Conservation (phyloP, 2,888 invertebrate species). For the Abrostola triplasia region DNA sequence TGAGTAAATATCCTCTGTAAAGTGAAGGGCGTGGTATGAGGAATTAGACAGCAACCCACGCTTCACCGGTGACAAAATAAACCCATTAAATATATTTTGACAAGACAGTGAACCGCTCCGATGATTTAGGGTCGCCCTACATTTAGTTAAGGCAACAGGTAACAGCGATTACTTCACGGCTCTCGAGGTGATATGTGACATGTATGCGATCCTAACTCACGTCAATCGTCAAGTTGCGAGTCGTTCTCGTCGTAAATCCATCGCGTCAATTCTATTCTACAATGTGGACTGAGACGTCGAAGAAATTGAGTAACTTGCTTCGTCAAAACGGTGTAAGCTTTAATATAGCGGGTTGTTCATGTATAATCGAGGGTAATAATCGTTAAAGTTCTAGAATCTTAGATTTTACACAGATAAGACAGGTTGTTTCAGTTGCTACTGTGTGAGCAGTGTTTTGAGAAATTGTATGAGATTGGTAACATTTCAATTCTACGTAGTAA, state of each 20-base stretch:
- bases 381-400: constrained; percentile 60
- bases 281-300: constrained; percentile 21
- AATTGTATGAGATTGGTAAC: constrained; percentile 34
- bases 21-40: constrained; percentile 73
- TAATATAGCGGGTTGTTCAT: constrained; percentile 46
- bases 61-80: constrained; percentile 66
- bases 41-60: constrained; percentile 75
- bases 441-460: constrained; percentile 42
- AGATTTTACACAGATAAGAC: constrained; percentile 56
- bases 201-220: constrained; percentile 53
- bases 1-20: constrained; percentile 64
- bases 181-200: constrained; percentile 50
- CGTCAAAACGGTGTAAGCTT: constrained; percentile 46
- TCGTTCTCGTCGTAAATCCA: constrained; percentile 45
- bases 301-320: constrained; percentile 45
- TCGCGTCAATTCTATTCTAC: constrained; percentile 32
- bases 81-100: constrained; percentile 77
- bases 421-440: constrained; percentile 56
- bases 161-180: constrained; percentile 48
- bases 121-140: constrained; percentile 70
- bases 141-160: constrained; percentile 61
- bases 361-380: constrained; percentile 61
- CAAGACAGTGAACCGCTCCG: constrained; percentile 61
- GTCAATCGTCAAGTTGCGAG: constrained; percentile 45
- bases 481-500: constrained; percentile 45